Base-by-base conservation (phyloP, 2,113 vertebrate species). In the Amia ocellicauda region DNA sequence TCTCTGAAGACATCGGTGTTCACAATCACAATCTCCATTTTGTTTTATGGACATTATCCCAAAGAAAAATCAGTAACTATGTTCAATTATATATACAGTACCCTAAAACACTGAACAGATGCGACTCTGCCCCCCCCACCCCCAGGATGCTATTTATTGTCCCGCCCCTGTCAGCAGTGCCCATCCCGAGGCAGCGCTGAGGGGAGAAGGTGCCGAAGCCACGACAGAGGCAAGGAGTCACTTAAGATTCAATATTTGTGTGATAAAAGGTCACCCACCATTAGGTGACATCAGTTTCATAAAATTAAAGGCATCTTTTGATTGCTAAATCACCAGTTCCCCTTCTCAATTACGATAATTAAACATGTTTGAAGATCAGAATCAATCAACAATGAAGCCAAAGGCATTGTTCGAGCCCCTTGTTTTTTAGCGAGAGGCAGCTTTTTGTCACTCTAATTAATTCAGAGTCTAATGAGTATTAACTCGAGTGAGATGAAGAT, bases 271-370 rank as follows among this genome's bases (percentile, higher is more conserved):
- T 85, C 83, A 79, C 56, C 52, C 11, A 41, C 70, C 68, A 49
- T 72, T 75, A 52, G 69, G 64, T 1, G 0, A 59, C 75, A 69
- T 78, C 55, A 29, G 17, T 66, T 83, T 84, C 69, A 50, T 73
- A 72, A 80, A 82, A 81, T 78, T 70, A 81, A 83, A 79, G 73
- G 73, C 76, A 71, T 80, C 69, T 74, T 75, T 69, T 63, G 58
- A 51, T 74, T 71, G 75, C 77, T 77, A 83, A 86, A 83, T 77
- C 58, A 79, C 77, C 78, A 68, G 75, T 81, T 80, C 79, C 81
- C 68, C 67, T 70, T 67, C 20, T 66, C 76, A 85, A 85, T 84
- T 45, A 78, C 81, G 83, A 76, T 81, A 86, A 89, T 87, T 86
- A 86, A 85, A 81, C 73, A 77, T 75, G 67, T 78, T 82, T 78